These are phyloP conservation scores for Tuta absoluta DNA, from an alignment of 2,888 invertebrate genomes.

Conservation along the genomic window DNA sequence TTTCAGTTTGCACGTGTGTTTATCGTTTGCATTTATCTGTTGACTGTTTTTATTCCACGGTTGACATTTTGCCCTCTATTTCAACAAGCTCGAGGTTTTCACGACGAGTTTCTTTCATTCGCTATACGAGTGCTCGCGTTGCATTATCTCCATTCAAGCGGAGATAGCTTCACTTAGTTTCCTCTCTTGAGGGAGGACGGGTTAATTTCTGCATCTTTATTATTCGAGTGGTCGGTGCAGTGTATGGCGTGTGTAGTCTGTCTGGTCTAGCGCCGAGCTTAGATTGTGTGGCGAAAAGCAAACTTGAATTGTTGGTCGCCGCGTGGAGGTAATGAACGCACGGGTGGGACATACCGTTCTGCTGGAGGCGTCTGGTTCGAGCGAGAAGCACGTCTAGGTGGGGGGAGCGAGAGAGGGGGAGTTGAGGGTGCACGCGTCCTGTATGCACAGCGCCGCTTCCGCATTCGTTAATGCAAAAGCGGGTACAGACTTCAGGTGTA, in stretches of 20 bases:
- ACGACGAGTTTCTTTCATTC: slow-evolving; percentile 78
- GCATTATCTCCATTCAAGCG: slow-evolving; percentile 76
- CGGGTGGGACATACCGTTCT: slow-evolving; percentile 73
- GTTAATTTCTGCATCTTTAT: slow-evolving; percentile 81
- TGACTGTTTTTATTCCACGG: slow-evolving; percentile 80
- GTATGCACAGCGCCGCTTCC: slow-evolving; percentile 80
- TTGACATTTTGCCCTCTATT: slow-evolving; percentile 79
- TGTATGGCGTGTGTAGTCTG: slow-evolving; percentile 71
- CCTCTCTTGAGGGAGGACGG: slow-evolving; percentile 74
- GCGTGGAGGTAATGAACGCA: slow-evolving; percentile 79
- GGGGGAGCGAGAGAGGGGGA: slow-evolving; percentile 43
- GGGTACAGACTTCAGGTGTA: slow-evolving; percentile 79
- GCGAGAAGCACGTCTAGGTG: slow-evolving; percentile 59
- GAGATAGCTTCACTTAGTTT: slow-evolving; percentile 81
- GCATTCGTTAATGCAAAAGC: slow-evolving; percentile 82
- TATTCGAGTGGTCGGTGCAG: slow-evolving; percentile 77
- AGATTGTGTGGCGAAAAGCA: slow-evolving; percentile 80
- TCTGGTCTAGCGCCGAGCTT: slow-evolving; percentile 59
- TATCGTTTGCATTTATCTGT: slow-evolving; percentile 81
- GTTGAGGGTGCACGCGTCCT: slow-evolving; percentile 70
- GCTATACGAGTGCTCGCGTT: slow-evolving; percentile 69
- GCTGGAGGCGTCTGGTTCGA: slow-evolving; percentile 74
- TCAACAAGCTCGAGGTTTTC: slow-evolving; percentile 68
- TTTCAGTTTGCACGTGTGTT: slow-evolving; percentile 74
- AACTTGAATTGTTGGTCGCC: slow-evolving; percentile 80